Percentiles rank a stretch among this genome's conserved stretches.
Conservation (phyloP, 2,113 vertebrate genomes). For the Lontra canadensis region DNA sequence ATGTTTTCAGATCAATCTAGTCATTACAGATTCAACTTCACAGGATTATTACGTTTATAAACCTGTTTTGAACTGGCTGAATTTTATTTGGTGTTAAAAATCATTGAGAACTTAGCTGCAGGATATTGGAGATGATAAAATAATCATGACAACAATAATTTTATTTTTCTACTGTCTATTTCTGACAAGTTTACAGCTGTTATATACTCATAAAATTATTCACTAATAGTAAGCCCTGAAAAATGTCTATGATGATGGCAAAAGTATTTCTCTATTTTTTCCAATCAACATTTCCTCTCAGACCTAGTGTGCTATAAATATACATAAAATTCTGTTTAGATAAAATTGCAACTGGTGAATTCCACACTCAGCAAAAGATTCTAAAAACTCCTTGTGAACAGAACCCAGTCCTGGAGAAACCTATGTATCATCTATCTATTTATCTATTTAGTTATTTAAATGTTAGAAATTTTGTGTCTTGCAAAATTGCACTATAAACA, state of each 20-base stretch:
- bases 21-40: conserved; percentile 49
- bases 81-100: conserved; percentile 69
- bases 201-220: conserved; percentile 45
- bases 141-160: conserved; percentile 66
- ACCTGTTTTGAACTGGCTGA: conserved; percentile 46
- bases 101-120: conserved; percentile 23
- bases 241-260: conserved; percentile 39
- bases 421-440: neutral
- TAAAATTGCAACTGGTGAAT: conserved; percentile 1
- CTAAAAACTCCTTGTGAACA: neutral
- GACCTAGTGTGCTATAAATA: neutral
- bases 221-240: conserved; percentile 41
- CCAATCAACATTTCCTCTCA: conserved; percentile 22
- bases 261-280: conserved; percentile 51
- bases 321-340: conserved; percentile 16
- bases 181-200: conserved; percentile 56
- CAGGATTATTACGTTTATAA: conserved; percentile 46
- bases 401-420: neutral
- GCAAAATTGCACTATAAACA: neutral
- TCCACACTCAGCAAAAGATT: neutral
- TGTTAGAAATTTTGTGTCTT: conserved; percentile 13
- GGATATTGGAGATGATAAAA: conserved; percentile 63
- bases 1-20: conserved; percentile 41
- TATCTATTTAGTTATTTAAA: neutral
- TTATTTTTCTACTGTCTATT: conserved; percentile 63